Evolutionary conservation across 2,797 vertebrate genomes (phyloP), one percentile per base, ranked within the genome.

Genomic region (Thalassophryne amazonica): DNA sequence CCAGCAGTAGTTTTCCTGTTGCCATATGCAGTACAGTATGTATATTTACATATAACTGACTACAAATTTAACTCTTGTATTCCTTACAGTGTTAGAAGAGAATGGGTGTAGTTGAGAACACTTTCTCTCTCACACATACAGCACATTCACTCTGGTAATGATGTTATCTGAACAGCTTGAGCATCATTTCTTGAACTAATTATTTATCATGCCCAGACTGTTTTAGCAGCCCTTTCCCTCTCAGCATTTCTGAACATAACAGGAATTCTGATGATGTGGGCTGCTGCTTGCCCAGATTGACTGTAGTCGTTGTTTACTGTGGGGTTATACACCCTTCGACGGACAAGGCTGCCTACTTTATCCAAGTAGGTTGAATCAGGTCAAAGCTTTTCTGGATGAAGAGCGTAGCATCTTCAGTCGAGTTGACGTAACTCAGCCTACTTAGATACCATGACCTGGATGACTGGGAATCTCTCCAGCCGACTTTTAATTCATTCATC

Each of bases 141-240:
- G 8, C 12, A 42, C 42, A 49, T 23, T 56, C 42, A 46, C 39
- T 42, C 18, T 46, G 13, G 33, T 78, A 78, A 82, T 72, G 54
- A 71, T 72, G 71, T 21, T 70, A 63, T 72, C 34, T 51, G 35
- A 80, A 69, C 32, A 78, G 69, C 73, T 68, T 54, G 68, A 56
- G 53, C 58, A 54, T 55, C 61, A 63, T 77, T 72, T 76, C 73
- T 73, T 78, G 37, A 63, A 65, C 63, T 73, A 73, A 75, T 83
- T 60, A 58, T 46, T 69, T 80, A 71, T 49, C 68, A 77, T 5
- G 69, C 25, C 58, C 55, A 69, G 55, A 52, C 68, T 81, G 39
- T 71, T 83, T 73, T 68, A 54, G 58, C 56, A 41, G 63, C 55
- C 58, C 59, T 78, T 67, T 69, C 29, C 47, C 33, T n/a, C 19